Evolutionary conservation across 2,888 invertebrate species (phyloP), one percentile per base, ranked within the genome.

Genomic region (Operophtera brumata): DNA sequence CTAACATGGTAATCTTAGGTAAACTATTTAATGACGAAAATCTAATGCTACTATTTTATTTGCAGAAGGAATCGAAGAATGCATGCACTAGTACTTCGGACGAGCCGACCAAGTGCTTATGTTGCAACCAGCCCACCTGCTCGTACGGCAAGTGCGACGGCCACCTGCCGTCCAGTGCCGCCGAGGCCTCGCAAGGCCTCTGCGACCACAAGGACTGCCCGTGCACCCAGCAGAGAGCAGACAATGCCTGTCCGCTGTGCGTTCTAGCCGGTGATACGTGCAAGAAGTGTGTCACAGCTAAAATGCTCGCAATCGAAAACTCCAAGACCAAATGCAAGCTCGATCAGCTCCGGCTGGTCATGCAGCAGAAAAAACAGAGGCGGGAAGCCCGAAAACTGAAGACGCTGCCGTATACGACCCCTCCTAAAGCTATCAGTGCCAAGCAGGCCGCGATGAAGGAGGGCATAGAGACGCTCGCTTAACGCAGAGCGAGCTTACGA

Each of bases 351-450:
- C 94, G 97, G 65, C 92, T 96, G 65, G 96, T 97, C 54, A 96
- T 98, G 96, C 96, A 96, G 69, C 96, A 97, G 80, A 93, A 96
- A 70, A 94, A 96, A 62, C 94, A 96, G 62, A 92, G 96, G 57
- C 93, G 97, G 47, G 94, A 96, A 71, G 96, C 94, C 39, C 92
- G 95, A 51, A 94, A 94, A 77, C 84, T 94, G 57, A 93, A 94
- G 75, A 91, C 92, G 2, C 81, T 92, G 44, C 95, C 95, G 7
- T 95, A 95, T 62, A 66, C 79, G 11, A 75, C 60, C 35, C 77
- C 84, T 12, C 70, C 80, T 91, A 97, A 98, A 92, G 95, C 97
- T 73, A 96, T 94, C 65, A 95, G 96, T 71, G 95, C 95, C 93
- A 99, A 97, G 61, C 97, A 94, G 72, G 35, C 78, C 25, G 52